Conservation (phyloP, 2,888 invertebrate genomes). For the Drosophila prostipennis region DNA sequence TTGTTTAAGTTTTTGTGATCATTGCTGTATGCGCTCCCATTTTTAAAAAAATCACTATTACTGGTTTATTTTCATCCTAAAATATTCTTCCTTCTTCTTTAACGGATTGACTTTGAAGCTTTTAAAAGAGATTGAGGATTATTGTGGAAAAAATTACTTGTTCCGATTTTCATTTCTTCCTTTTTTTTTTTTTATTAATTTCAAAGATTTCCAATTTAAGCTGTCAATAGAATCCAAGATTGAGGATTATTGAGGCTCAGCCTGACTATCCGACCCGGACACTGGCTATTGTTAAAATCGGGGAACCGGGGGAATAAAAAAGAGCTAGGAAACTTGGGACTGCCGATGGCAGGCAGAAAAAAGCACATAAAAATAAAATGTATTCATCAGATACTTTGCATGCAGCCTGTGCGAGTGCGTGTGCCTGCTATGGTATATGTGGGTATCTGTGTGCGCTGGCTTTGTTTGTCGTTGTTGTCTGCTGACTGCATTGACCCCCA, state of each 20-base stretch:
- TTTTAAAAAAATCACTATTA: no score
- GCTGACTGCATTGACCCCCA: slow-evolving; percentile 36
- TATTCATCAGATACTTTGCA: slow-evolving; percentile 75
- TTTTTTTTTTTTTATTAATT: no score
- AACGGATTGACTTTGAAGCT: no score
- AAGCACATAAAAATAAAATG: slow-evolving; percentile 38
- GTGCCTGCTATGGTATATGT: slow-evolving; percentile 20
- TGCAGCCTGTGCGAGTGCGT: slow-evolving; percentile 43
- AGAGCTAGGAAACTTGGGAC: not conserved
- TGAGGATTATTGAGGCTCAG: not conserved
- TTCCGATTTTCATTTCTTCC: no score
- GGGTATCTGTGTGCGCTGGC: slow-evolving; percentile 49
- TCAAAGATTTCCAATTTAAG: not conserved
- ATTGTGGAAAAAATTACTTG: no score
- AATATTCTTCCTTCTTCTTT: no score
- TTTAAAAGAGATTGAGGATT: no score
- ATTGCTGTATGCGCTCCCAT: no score
- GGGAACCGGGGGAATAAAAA: not conserved
- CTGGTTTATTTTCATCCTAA: no score
- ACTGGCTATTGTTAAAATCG: slow-evolving; percentile 31
- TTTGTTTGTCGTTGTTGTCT: slow-evolving; percentile 57
- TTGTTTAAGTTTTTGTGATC: no score
- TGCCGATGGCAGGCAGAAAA: slow-evolving; percentile 12
- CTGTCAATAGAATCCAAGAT: not conserved
- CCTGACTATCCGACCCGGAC: slow-evolving; percentile 46